Conservation (phyloP, 1,140 invertebrate species). For the Sminthurides bifidus region DNA sequence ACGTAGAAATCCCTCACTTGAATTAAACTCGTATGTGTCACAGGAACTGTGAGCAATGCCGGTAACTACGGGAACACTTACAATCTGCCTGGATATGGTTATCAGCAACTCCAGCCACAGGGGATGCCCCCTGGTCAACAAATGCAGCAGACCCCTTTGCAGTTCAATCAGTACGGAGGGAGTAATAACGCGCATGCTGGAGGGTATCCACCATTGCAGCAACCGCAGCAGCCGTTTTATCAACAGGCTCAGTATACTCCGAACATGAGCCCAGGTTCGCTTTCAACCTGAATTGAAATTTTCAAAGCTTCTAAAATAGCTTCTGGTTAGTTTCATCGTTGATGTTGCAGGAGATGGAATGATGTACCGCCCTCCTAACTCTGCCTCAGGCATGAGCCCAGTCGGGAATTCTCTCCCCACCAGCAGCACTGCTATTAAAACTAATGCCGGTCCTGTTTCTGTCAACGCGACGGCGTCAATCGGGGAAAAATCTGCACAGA, state of each 20-base stretch:
- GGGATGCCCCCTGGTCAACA: background rate
- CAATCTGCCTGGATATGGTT: background rate
- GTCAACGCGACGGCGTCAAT: background rate
- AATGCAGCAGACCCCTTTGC: background rate
- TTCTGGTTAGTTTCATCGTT: background rate
- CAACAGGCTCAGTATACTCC: too few relatives aligned
- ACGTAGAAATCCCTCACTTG: too few relatives aligned
- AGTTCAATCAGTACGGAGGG: background rate
- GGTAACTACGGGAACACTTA: constrained; percentile 12
- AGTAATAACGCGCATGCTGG: constrained; percentile 8
- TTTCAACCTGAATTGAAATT: too few relatives aligned
- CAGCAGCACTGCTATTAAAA: too few relatives aligned
- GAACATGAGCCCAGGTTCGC: too few relatives aligned
- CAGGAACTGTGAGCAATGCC: constrained; percentile 8
- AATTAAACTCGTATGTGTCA: too few relatives aligned
- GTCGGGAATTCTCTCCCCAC: background rate
- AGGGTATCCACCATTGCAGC: constrained; percentile 1
- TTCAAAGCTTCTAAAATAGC: background rate
- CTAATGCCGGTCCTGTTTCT: too few relatives aligned
- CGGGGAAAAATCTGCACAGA: background rate
- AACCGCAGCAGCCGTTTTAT: background rate
- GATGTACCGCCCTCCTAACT: background rate
- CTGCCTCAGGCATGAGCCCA: background rate
- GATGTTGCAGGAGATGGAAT: background rate
- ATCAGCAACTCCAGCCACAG: constrained; percentile 3